These are phyloP conservation scores for Synanthedon vespiformis DNA, from an alignment of 2,888 invertebrate species.

Conservation along the genomic window DNA sequence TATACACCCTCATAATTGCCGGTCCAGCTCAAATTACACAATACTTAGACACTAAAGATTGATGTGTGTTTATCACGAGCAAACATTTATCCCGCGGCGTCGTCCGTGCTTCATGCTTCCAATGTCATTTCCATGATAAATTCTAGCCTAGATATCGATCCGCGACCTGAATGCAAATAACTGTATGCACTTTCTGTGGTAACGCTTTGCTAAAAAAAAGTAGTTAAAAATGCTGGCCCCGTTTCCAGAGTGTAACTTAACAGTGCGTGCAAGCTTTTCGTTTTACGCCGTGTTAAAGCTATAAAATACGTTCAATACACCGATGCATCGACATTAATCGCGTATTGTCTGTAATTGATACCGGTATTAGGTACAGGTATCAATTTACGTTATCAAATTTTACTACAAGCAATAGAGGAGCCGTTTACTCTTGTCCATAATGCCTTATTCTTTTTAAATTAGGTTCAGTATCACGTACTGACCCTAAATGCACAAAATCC, in stretches of 20 bases:
- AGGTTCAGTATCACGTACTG: no score
- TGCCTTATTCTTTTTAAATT: no score
- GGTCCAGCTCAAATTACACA: slow-evolving; percentile 3
- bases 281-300: no score
- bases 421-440: no score
- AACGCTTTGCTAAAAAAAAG: not conserved
- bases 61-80: not conserved
- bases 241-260: not conserved
- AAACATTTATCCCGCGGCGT: not conserved
- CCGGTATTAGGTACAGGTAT: no score
- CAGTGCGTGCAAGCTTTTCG: not conserved
- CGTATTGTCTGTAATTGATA: no score
- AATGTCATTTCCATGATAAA: not conserved
- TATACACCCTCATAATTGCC: slow-evolving; percentile 5
- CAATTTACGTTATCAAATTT: no score
- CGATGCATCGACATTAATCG: no score
- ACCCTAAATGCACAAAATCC: no score
- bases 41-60: not conserved
- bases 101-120: not conserved
- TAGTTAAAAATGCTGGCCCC: not conserved
- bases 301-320: no score
- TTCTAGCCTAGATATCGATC: not conserved
- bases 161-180: not conserved
- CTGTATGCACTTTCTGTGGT: not conserved
- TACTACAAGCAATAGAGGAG: no score